Percentiles rank a stretch among this genome's conserved stretches.
phyloP scores from a whole-genome alignment of 1,140 invertebrate species.

The Danaus melanippus region DNA sequence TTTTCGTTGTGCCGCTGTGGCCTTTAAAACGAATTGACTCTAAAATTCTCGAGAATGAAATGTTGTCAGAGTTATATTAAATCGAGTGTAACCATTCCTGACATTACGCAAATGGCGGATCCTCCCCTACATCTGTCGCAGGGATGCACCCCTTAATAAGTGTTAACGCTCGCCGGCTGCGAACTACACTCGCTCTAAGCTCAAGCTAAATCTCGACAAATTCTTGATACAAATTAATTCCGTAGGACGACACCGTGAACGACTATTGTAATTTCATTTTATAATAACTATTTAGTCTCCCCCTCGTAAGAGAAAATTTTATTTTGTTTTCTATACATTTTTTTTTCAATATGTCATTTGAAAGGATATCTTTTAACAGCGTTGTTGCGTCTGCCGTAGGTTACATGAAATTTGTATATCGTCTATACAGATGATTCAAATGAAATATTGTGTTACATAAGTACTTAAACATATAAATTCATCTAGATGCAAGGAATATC shows the following conservation, averaged over 20 bases:
- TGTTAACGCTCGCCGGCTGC: slow-evolving; percentile 70
- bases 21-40: slow-evolving; percentile 70
- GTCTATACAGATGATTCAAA: too few species aligned
- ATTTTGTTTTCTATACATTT: neutral
- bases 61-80: slow-evolving; percentile 71
- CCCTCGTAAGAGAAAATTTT: slow-evolving; percentile 25
- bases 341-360: slow-evolving; percentile 3
- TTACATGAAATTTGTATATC: too few species aligned
- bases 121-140: slow-evolving; percentile 70
- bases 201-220: slow-evolving; percentile 70
- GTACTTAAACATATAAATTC: too few species aligned
- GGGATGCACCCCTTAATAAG: slow-evolving; percentile 71
- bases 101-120: slow-evolving; percentile 69
- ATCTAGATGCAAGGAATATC: too few species aligned
- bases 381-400: slow-evolving; percentile 12
- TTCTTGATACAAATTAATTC: slow-evolving; percentile 71
- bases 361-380: neutral
- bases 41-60: slow-evolving; percentile 70
- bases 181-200: slow-evolving; percentile 58
- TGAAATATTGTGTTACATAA: too few species aligned
- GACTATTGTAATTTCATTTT: slow-evolving; percentile 65
- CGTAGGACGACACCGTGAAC: slow-evolving; percentile 48
- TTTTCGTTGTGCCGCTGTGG: slow-evolving; percentile 59
- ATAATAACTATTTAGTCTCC: slow-evolving; percentile 28
- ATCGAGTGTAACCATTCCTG: slow-evolving; percentile 71